A percentile compares a stretch with the other conserved stretches of the same genome.
phyloP scores from a whole-genome alignment of 2,113 vertebrate genomes.

The Clinocottus analis region DNA sequence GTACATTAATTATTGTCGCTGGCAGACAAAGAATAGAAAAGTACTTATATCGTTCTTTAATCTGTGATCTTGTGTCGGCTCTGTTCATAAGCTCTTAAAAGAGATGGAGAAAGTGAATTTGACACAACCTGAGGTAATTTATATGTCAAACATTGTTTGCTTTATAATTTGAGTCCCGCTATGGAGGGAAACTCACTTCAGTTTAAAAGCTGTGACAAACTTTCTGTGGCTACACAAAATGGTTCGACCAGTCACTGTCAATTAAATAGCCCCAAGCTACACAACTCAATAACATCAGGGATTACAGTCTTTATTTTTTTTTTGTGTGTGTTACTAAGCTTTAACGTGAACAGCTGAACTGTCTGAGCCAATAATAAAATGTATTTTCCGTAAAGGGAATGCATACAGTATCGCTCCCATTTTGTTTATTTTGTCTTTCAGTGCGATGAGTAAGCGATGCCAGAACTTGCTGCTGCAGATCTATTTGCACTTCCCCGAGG shows the following conservation, averaged over 20 bases:
- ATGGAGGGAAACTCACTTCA: background rate
- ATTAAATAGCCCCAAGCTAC: constrained; percentile 42
- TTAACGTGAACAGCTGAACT: constrained; percentile 6
- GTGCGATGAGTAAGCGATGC: constrained; percentile 89
- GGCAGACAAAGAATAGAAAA: constrained; percentile 34
- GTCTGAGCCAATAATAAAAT: constrained; percentile 15
- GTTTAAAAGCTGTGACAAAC: constrained; percentile 31
- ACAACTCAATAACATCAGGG: constrained; percentile 41
- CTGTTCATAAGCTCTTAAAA: constrained; percentile 3
- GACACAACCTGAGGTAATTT: background rate
- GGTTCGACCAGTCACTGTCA: constrained; percentile 40
- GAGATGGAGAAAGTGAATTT: constrained; percentile 15
- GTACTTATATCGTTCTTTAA: background rate
- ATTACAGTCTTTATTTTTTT: constrained; percentile 42
- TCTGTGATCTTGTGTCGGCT: constrained; percentile 27
- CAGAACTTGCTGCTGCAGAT: constrained; percentile 94
- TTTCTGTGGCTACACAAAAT: constrained; percentile 29
- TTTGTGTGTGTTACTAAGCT: constrained; percentile 26
- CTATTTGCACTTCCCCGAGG: constrained; percentile 91
- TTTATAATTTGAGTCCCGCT: constrained; percentile 3
- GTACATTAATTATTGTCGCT: constrained; percentile 35
- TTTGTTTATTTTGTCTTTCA: constrained; percentile 58
- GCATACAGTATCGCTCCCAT: background rate
- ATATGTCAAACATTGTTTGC: constrained; percentile 1
- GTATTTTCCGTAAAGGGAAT: constrained; percentile 4